phyloP scores from a whole-genome alignment of 1,140 invertebrate species.

The Pollicipes pollicipes region DNA sequence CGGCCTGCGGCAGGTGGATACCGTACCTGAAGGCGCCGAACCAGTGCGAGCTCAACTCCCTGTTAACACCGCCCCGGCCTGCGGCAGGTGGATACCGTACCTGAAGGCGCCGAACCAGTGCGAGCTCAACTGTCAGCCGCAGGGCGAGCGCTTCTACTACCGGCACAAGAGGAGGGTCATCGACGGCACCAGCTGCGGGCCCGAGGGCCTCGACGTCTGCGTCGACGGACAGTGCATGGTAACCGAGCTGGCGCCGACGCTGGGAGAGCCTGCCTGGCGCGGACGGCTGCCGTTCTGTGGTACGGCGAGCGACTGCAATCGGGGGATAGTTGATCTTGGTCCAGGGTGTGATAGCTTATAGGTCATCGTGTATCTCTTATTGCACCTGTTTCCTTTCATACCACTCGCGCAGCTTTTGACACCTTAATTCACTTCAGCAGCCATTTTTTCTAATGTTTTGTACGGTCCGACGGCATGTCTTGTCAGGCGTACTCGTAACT shows the following conservation, averaged over 20 bases:
- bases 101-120: conserved; percentile 71
- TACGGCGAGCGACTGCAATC: conserved; percentile 6
- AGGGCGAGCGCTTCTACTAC: conserved; percentile 79
- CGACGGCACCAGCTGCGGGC: conserved; percentile 76
- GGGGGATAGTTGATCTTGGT: conserved; percentile 3
- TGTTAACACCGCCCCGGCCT: too few relatives aligned
- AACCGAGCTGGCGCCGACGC: conserved; percentile 26
- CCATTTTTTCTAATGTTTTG: too few relatives aligned
- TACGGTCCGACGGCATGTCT: too few relatives aligned
- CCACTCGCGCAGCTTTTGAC: too few relatives aligned
- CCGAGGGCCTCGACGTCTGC: conserved; percentile 69
- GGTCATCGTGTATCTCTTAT: conserved; percentile 6
- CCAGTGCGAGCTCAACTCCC: too few relatives aligned
- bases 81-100: conserved; percentile 68
- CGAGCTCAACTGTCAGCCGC: conserved; percentile 87
- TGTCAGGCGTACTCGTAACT: too few relatives aligned
- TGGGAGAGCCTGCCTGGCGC: too few relatives aligned
- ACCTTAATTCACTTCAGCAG: too few relatives aligned
- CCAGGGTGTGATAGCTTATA: conserved; percentile 9
- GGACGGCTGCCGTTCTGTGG: too few relatives aligned
- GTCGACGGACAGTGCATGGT: conserved; percentile 80
- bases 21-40: too few relatives aligned
- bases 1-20: too few relatives aligned
- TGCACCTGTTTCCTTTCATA: not conserved
- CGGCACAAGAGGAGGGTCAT: conserved; percentile 56